Evolutionary conservation across 2,888 invertebrate genomes (phyloP).

Genomic region (Thera britannica): DNA sequence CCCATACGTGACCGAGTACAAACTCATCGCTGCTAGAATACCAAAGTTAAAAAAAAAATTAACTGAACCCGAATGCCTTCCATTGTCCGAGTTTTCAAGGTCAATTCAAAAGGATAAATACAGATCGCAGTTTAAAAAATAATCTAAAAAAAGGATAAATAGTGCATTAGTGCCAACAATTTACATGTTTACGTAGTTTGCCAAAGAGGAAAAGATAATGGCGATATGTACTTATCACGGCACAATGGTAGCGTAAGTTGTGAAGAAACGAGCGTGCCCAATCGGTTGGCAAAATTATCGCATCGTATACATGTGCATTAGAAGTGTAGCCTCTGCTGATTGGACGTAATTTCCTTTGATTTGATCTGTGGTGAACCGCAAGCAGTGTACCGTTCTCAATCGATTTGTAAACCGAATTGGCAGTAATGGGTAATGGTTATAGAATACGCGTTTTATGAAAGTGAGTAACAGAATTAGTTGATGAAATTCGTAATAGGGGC

Average conservation of each 20-base stretch:
- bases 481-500: background rate
- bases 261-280: conserved; percentile 59
- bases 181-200: too few relatives aligned
- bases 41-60: too few relatives aligned
- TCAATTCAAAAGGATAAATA: too few relatives aligned
- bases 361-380: conserved; percentile 39
- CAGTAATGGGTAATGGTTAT: conserved; percentile 10
- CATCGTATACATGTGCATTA: conserved; percentile 21
- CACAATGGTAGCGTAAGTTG: conserved; percentile 45
- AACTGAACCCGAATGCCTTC: too few relatives aligned
- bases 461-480: background rate
- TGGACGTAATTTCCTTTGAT: conserved; percentile 34
- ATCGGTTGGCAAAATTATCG: conserved; percentile 42
- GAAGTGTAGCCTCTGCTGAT: conserved; percentile 24
- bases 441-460: conserved; percentile 15
- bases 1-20: too few relatives aligned
- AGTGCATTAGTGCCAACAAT: too few relatives aligned
- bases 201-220: too few relatives aligned
- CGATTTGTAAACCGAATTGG: conserved; percentile 29
- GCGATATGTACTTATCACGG: conserved; percentile 50
- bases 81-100: too few relatives aligned
- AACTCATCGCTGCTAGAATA: too few relatives aligned
- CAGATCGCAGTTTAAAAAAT: too few relatives aligned
- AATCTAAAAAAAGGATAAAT: too few relatives aligned
- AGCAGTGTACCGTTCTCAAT: conserved; percentile 36